These are phyloP conservation scores for Colaptes auratus DNA, from an alignment of 2,113 vertebrate genomes.

Conservation along the genomic window DNA sequence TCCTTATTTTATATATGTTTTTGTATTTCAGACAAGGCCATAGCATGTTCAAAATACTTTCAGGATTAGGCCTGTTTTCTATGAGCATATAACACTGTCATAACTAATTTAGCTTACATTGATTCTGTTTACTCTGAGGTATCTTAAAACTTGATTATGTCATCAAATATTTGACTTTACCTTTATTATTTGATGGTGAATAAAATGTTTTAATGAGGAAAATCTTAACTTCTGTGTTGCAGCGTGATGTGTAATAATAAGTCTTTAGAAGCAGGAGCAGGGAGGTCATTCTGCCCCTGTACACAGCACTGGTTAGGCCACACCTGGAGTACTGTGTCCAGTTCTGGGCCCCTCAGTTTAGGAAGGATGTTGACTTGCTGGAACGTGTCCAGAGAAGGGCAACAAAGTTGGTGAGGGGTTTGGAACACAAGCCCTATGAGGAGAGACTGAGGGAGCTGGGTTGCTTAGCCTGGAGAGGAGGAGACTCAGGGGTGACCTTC, in stretches of 20 bases:
- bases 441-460: no score
- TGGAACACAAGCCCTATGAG: no score
- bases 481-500: no score
- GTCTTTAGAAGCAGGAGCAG: no score
- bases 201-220: slow-evolving; percentile 57
- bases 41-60: background rate
- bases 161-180: background rate
- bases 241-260: background rate
- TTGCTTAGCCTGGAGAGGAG: no score
- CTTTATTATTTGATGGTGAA: slow-evolving; percentile 34
- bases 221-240: background rate
- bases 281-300: no score
- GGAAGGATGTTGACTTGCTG: no score
- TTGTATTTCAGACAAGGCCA: background rate
- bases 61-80: background rate
- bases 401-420: no score
- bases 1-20: background rate
- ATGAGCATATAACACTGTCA: background rate
- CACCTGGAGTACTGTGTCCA: no score
- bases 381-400: no score
- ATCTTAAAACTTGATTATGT: background rate
- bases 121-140: slow-evolving; percentile 34
- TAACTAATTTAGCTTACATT: background rate
- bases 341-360: no score
- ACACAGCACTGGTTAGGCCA: no score